Conservation (phyloP, 2,888 invertebrate species). For the Caenorhabditis sinica region DNA sequence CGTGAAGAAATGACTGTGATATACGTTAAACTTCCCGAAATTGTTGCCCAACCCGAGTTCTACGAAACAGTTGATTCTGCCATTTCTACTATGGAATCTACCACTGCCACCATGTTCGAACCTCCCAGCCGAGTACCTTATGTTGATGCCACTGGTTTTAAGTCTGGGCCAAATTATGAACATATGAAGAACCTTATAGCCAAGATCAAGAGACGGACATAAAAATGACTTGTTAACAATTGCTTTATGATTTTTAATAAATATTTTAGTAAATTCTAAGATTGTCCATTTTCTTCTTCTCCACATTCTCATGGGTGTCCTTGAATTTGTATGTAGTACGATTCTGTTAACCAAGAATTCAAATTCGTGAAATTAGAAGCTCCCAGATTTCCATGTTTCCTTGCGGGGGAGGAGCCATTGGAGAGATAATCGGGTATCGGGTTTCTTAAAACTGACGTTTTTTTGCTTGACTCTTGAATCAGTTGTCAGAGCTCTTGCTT, state of each 20-base stretch:
- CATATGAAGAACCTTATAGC: constrained; percentile 27
- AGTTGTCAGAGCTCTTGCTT: not conserved
- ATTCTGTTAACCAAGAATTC: no score
- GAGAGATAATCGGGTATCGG: constrained; percentile 25
- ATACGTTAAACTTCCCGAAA: constrained; percentile 44
- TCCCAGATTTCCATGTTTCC: not conserved
- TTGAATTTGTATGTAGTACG: not conserved
- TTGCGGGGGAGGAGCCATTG: constrained; percentile 7
- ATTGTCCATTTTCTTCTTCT: not conserved
- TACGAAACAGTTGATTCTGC: constrained; percentile 54
- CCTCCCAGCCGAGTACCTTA: constrained; percentile 7
- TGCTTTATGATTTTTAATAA: not conserved
- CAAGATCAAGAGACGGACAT: not conserved
- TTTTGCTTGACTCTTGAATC: not conserved
- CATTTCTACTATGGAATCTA: constrained; percentile 48
- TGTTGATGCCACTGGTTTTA: constrained; percentile 29
- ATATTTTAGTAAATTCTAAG: not conserved
- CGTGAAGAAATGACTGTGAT: constrained; percentile 71
- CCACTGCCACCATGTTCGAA: not conserved
- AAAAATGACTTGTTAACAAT: not conserved
- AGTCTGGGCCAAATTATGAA: constrained; percentile 27
- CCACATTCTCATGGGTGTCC: not conserved
- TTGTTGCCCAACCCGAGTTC: not conserved
- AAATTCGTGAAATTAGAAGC: not conserved
- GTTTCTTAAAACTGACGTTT: constrained; percentile 31